A percentile compares a stretch with the other conserved stretches of the same genome.
These are phyloP conservation scores for Sardina pilchardus DNA, from an alignment of 2,113 vertebrate species.

Conservation along the genomic window DNA sequence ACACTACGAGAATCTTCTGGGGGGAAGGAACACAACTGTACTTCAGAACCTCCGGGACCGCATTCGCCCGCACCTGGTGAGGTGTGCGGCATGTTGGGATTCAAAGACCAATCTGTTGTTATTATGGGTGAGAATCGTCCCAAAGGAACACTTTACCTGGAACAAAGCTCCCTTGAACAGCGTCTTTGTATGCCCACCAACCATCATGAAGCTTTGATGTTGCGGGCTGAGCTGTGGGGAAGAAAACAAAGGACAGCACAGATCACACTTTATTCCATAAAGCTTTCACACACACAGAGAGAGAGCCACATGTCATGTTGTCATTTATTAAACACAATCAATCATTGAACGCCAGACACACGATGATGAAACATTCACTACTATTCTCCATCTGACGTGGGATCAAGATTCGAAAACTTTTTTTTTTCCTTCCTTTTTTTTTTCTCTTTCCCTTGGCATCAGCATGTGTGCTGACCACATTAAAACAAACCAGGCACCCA, in stretches of 20 bases:
- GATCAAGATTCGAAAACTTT: neutral
- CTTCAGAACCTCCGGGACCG: neutral
- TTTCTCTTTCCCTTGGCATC: neutral
- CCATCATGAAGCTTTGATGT: slow-evolving; percentile 89
- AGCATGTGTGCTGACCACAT: neutral
- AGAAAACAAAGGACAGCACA: slow-evolving; percentile 15
- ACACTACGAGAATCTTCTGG: neutral
- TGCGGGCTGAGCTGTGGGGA: slow-evolving; percentile 81
- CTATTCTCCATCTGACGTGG: neutral
- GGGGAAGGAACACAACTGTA: neutral
- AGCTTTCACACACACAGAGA: neutral
- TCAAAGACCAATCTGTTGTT: slow-evolving; percentile 13
- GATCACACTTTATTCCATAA: neutral
- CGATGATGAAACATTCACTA: neutral
- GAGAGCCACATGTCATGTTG: neutral
- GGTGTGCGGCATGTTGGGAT: neutral
- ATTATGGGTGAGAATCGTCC: neutral
- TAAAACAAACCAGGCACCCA: neutral
- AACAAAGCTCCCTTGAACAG: slow-evolving; percentile 88
- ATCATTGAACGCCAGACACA: neutral
- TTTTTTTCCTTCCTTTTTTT: no score
- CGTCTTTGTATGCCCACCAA: slow-evolving; percentile 91
- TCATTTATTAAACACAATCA: slow-evolving; percentile 2
- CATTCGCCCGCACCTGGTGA: neutral
- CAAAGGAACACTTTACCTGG: slow-evolving; percentile 71